Conservation (phyloP, 1,140 invertebrate species). For the Drosophila azteca region DNA sequence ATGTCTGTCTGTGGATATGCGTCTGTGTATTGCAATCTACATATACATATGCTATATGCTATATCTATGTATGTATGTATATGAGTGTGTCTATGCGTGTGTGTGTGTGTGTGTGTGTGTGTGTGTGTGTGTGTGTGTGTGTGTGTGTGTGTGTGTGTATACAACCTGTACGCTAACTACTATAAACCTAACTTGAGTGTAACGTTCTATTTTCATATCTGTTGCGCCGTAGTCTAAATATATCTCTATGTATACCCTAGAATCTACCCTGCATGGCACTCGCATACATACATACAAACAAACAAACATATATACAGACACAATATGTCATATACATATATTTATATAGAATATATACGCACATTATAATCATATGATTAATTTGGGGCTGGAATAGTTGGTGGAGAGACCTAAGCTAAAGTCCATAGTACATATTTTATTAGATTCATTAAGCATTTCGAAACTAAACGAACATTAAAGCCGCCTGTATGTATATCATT, state of each 20-base stretch:
- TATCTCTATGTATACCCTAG: constrained; percentile 48
- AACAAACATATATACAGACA: constrained; percentile 6
- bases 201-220: constrained; percentile 59
- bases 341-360: constrained; percentile 2
- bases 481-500: constrained; percentile 25
- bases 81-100: constrained; percentile 18
- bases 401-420: constrained; percentile 26
- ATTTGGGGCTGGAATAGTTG: constrained; percentile 7
- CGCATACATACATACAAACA: constrained; percentile 24
- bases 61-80: constrained; percentile 32
- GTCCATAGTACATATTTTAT: constrained; percentile 12
- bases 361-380: constrained; percentile 8
- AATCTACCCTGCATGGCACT: constrained; percentile 58
- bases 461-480: constrained; percentile 17
- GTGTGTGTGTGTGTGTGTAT: constrained; percentile 38
- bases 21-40: constrained; percentile 28
- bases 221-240: constrained; percentile 63
- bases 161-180: constrained; percentile 59
- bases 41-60: too few relatives aligned
- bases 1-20: constrained; percentile 25
- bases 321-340: constrained; percentile 4
- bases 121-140: constrained; percentile 21
- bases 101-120: constrained; percentile 21
- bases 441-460: constrained; percentile 43
- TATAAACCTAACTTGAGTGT: constrained; percentile 53